A percentile compares a stretch with the other conserved stretches of the same genome.
phyloP scores from a whole-genome alignment of 2,797 vertebrate genomes.

The Meriones psammophilus region DNA sequence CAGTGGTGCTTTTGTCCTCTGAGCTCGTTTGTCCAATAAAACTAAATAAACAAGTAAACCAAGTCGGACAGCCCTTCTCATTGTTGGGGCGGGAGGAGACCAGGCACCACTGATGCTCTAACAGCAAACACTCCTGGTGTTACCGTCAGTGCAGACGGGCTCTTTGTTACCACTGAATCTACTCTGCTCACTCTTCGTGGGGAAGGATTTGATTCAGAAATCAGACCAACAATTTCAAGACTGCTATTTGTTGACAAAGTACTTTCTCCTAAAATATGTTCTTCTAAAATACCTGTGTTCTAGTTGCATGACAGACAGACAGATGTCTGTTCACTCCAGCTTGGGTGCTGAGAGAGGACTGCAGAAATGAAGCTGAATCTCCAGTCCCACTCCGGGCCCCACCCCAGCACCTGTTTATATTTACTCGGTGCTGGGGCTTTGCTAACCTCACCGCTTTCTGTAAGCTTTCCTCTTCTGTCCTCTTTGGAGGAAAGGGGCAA shows the following conservation, averaged over 20 bases:
- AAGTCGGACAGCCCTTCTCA: conserved; percentile 47
- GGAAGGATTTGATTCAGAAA: conserved; percentile 66
- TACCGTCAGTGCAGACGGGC: conserved; percentile 43
- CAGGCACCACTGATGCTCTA: conserved; percentile 36
- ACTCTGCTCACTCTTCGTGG: conserved; percentile 14
- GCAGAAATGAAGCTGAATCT: too few relatives aligned
- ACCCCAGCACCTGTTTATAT: too few relatives aligned
- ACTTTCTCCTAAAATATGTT: neutral
- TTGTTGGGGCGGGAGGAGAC: neutral
- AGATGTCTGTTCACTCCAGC: neutral
- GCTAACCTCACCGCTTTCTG: neutral
- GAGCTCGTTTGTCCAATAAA: neutral
- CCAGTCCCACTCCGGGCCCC: neutral
- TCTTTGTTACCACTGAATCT: conserved; percentile 64
- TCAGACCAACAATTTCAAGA: conserved; percentile 31
- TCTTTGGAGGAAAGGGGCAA: neutral
- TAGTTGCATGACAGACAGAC: neutral
- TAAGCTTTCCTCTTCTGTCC: neutral
- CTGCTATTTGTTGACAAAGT: conserved; percentile 11
- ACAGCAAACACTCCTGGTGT: conserved; percentile 42
- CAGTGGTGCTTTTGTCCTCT: neutral
- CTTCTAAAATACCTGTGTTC: neutral
- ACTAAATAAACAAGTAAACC: conserved; percentile 25
- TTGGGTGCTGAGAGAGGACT: neutral
- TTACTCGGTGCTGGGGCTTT: neutral